Base-by-base conservation (phyloP, 2,888 invertebrate species). In the Drosophila prolongata region DNA sequence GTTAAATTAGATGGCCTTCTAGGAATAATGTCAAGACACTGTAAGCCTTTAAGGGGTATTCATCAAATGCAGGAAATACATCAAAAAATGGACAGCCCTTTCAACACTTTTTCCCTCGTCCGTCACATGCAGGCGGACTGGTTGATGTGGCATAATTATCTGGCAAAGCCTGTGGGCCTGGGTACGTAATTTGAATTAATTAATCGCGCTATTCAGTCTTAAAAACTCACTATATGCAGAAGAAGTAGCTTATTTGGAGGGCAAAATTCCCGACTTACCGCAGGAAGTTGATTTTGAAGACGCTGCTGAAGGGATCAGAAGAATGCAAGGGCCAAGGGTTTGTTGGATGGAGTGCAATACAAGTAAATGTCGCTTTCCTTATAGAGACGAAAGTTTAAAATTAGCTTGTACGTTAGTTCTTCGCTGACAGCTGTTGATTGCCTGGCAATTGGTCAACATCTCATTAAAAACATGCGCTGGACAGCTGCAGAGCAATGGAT, bases 41-140 rank as follows among this genome's bases (percentile, higher is more conserved):
- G 14, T 10, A n/a, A 27, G n/a, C 6, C 10, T 5, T n/a, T 11
- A 19, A 70, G 70, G 47, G 72, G 62, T 1, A 46, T 71, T 10
- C 1, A 6, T 0, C n/a, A 40, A 40, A 55, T 58, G 56, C 3
- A 4, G 1, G n/a, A 14, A 11, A 3, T 13, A 9, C 34, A 34
- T 2, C 0, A 2, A 5, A 6, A 16, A 9, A n/a, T n/a, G 37
- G 42, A 35, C 6, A 34, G 38, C 44, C 38, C 50, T 1, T 9
- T 64, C 1, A 64, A 30, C 4, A 54, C 8, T 13, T 72, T 37
- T 13, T 57, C 70, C 8, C 44, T 72, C 1, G 37, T 70, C 6
- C 58, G 64, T 9, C 62, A 64, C 16, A 50, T 72, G 75, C 65
- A 65, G 11, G 27, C 69, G 10, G 65, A 75, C 16, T 75, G 75